Percentiles rank a stretch among this genome's conserved stretches.
These are phyloP conservation scores for Drosophila busckii DNA, from an alignment of 1,140 invertebrate species.

Conservation along the genomic window DNA sequence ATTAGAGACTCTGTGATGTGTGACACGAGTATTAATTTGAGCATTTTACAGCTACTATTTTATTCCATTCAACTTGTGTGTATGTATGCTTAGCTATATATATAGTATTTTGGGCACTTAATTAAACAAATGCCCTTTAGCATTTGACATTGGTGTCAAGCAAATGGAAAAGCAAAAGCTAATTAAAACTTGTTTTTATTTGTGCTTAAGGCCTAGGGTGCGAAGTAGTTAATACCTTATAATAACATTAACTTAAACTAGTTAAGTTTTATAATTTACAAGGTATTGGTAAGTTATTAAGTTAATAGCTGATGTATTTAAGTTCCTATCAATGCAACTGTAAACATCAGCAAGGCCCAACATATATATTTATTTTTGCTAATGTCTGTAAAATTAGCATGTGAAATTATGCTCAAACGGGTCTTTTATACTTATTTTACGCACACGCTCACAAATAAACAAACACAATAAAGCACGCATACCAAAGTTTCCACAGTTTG, in stretches of 20 bases:
- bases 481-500: constrained; percentile 29
- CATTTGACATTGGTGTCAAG: constrained; percentile 8
- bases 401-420: constrained; percentile 33
- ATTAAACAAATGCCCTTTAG: constrained; percentile 13
- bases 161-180: constrained; percentile 38
- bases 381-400: constrained; percentile 22
- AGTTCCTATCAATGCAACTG: no score
- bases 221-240: constrained; percentile 27
- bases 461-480: constrained; percentile 38
- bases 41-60: constrained; percentile 10
- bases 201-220: constrained; percentile 39
- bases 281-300: no score
- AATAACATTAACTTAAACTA: no score
- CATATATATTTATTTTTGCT: constrained; percentile 17
- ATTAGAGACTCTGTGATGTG: constrained; percentile 45
- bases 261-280: no score
- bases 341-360: constrained; percentile 5
- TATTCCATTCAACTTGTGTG: no score
- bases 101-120: constrained; percentile 10
- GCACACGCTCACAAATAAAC: constrained; percentile 42
- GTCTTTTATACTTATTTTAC: constrained; percentile 42
- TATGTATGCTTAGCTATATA: background rate
- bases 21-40: constrained; percentile 47
- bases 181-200: constrained; percentile 70
- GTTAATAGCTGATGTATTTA: no score